These are phyloP conservation scores for Neoascia interrupta DNA, from an alignment of 2,888 invertebrate species.

Conservation along the genomic window DNA sequence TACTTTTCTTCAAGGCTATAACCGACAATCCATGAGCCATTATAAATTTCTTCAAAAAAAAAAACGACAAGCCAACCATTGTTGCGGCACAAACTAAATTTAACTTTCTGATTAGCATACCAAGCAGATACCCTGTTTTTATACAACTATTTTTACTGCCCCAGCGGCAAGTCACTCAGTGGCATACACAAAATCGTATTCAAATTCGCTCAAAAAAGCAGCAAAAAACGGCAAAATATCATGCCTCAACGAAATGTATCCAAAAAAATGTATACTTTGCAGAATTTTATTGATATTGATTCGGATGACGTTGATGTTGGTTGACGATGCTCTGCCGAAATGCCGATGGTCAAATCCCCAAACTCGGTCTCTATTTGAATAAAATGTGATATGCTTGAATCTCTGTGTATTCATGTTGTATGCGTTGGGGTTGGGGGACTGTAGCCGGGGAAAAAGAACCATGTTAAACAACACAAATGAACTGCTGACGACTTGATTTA, in stretches of 20 bases:
- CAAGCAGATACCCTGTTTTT: slow-evolving; percentile 12
- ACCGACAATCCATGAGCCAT: too few species aligned
- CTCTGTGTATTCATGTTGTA: not conserved
- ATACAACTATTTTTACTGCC: not conserved
- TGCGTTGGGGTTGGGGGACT: not conserved
- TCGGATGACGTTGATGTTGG: slow-evolving; percentile 17
- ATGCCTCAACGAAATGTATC: slow-evolving; percentile 26
- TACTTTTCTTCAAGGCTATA: slow-evolving; percentile 23
- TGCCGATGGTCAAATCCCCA: slow-evolving; percentile 17
- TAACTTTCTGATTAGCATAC: slow-evolving; percentile 54
- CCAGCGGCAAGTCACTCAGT: slow-evolving; percentile 3
- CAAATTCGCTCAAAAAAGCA: slow-evolving; percentile 39
- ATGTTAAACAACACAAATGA: slow-evolving; percentile 58
- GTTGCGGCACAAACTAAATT: slow-evolving; percentile 26
- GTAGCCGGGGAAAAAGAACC: slow-evolving; percentile 28
- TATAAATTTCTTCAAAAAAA: too few species aligned
- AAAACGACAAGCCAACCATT: not conserved
- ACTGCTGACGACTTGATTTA: slow-evolving; percentile 62
- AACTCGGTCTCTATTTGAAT: slow-evolving; percentile 48
- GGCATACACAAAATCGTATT: not conserved
- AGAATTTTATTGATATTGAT: slow-evolving; percentile 61
- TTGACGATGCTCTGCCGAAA: slow-evolving; percentile 18
- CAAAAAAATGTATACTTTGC: slow-evolving; percentile 44
- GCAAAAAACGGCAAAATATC: too few species aligned
- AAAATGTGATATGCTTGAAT: slow-evolving; percentile 37